Evolutionary conservation across 2,888 invertebrate genomes (phyloP), one percentile per base, ranked within the genome.

Genomic region (Apotomis capreana): DNA sequence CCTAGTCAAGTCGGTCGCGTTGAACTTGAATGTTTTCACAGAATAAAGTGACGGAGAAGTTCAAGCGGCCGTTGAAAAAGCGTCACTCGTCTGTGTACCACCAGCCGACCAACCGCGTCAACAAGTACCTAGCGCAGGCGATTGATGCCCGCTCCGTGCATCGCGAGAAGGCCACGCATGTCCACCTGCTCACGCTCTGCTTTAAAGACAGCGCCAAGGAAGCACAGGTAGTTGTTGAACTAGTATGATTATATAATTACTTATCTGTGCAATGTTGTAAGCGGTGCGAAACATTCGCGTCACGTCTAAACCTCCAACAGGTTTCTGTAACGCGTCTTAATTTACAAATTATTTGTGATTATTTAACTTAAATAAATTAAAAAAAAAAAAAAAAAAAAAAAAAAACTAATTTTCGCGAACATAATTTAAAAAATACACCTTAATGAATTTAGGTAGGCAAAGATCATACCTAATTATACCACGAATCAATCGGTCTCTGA

Each of bases 111-210:
- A 98, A 98, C 91, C 95, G 98, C 78, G 98, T 98, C 73, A 98
- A 98, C 94, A 98, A 97, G 88, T 98, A 97, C 91, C 94, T 98
- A 81, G 96, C 97, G 74, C 97, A 98, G 90, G 98, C 98, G 46
- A 97, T 98, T 80, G 97, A 97, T 86, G 98, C 98, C 49, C 94
- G 98, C 76, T 97, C 97, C 83, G 97, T 98, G 74, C 97, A 98
- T 86, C 95, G 97, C 74, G 98, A 98, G 89, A 98, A 98, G 90
- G 96, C 97, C 36, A 96, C 96, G 65, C 97, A 98, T 84, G 97
- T 98, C 67, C 97, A 97, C 85, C 94, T 97, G 63, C 90, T 97
- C 74, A 98, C 98, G 4, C 92, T 98, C 67, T 96, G 96, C 84
- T 98, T 98, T 87, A 97, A 97, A 83, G 97, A 98, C 82, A 93